Evolutionary conservation across 2,888 invertebrate genomes (phyloP), one percentile per base, ranked within the genome.

Genomic region (Chalcosyrphus nemorum): DNA sequence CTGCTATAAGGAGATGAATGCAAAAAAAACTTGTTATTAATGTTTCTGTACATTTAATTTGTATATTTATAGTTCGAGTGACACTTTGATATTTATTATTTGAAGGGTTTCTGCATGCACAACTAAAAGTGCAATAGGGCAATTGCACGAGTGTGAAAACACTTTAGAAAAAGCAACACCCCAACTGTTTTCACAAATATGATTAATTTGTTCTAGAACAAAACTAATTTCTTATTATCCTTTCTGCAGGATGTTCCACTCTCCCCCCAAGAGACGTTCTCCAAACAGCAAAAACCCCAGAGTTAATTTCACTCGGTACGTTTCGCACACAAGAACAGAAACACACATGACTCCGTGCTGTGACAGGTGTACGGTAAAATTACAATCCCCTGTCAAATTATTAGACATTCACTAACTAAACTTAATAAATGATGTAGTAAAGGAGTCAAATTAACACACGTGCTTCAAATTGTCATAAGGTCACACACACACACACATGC

Each of bases 381-480:
- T 38, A 65, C 29, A 66, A 24, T 17, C 52, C 38, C 6, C 27
- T 52, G 41, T 52, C 66, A 52, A 66, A 41, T 52, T 66, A 47
- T 29, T 24, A 66, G 24, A 38, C 38, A 15, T 27, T 52, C 27
- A 50, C 24, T 66, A 41, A 29, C 52, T 41, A 19, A 32, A 47
- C 19, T 47, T 63, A 47, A 63, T 63, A 63, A 54, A 52, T 54
- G 66, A 52, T 52, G 41, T 41, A 54, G 65, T 35, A 35, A 65
- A 41, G 66, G 17, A 52, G 52, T 54, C 38, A 41, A 24, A 66
- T 66, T 27, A 27, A 41, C 38, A 21, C 66, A 66, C 66, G 66
- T 66, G 66, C 41, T 9, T 21, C 41, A 27, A 66, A 66, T 41
- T 52, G 66, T 52, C 66, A 41, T 27, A 29, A 50, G 35, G 52